Evolutionary conservation across 2,797 vertebrate species (phyloP), one percentile per base, ranked within the genome.

Genomic region (Poeciliopsis turneri): DNA sequence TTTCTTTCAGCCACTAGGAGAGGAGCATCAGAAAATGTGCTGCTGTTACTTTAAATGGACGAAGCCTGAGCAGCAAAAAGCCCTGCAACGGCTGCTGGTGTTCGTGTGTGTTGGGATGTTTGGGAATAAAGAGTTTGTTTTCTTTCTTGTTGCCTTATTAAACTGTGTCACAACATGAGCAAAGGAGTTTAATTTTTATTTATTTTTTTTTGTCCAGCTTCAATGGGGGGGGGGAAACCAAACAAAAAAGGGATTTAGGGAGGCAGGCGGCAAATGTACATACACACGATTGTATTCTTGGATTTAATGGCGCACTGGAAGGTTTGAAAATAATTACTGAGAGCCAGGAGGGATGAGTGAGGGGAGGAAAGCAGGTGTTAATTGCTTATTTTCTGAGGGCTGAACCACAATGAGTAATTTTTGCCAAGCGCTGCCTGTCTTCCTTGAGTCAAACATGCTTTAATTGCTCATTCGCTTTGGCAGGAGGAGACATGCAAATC

Each of bases 401-500:
- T 81, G 69, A 86, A 78, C 78, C 30, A 30, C 80, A 84, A 73
- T 66, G 61, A 80, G 83, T 73, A 75, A 78, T 82, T 87, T 87
- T 72, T 68, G 76, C 77, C 79, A 45, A 82, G 79, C 33, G 8
- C 55, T 1, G 61, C 75, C 79, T 59, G 77, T 86, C 82, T 82
- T 87, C 74, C 77, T 85, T 64, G 73, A 85, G 77, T 78, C 81
- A 82, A 74, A 87, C 86, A 78, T 59, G 82, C 82, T 75, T 88
- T 91, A 90, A 93, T 94, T 92, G 88, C 88, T 89, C 82, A 75
- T 85, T 84, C 83, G 78, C 71, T 75, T 84, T 92, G 90, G 90
- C 89, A 89, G 82, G 80, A 74, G 69, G 77, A 85, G 79, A 83
- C 84, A 80, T 78, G 88, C 83, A 84, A 84, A 89, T 87, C 82